Conservation (phyloP, 2,113 vertebrate genomes). For the Notarius lentiginosus region DNA sequence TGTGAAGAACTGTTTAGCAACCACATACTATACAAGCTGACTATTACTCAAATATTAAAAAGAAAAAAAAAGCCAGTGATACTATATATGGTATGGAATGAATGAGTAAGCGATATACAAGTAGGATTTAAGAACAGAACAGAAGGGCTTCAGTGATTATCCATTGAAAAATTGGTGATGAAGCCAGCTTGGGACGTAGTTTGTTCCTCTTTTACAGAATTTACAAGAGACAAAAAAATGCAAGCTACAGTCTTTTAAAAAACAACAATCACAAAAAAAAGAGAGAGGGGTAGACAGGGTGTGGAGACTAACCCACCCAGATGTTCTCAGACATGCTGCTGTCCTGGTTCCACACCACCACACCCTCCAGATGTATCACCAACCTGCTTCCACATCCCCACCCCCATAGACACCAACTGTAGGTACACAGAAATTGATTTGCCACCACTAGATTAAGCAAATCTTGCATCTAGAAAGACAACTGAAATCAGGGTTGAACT, state of each 20-base stretch:
- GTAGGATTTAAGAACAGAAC: constrained; percentile 16
- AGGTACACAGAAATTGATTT: background rate
- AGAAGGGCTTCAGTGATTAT: constrained; percentile 20
- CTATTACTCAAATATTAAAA: constrained; percentile 15
- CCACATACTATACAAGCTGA: background rate
- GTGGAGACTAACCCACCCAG: constrained; percentile 3
- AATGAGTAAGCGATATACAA: constrained; percentile 15
- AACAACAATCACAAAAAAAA: background rate
- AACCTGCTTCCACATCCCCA: background rate
- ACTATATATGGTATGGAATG: background rate
- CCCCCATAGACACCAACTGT: background rate
- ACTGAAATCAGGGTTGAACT: background rate
- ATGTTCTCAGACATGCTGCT: background rate
- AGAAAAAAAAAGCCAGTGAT: background rate
- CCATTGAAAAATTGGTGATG: constrained; percentile 9
- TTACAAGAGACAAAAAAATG: constrained; percentile 40
- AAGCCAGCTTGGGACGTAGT: background rate
- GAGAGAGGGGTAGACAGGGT: background rate
- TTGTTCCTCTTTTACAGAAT: constrained; percentile 40
- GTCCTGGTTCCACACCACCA: background rate
- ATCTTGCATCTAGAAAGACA: background rate
- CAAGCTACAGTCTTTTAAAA: constrained; percentile 35
- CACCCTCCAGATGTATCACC: background rate
- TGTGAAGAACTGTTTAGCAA: background rate
- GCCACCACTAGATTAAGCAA: background rate